phyloP scores from a whole-genome alignment of 2,888 invertebrate genomes.

The Thysanoteuthis rhombus region DNA sequence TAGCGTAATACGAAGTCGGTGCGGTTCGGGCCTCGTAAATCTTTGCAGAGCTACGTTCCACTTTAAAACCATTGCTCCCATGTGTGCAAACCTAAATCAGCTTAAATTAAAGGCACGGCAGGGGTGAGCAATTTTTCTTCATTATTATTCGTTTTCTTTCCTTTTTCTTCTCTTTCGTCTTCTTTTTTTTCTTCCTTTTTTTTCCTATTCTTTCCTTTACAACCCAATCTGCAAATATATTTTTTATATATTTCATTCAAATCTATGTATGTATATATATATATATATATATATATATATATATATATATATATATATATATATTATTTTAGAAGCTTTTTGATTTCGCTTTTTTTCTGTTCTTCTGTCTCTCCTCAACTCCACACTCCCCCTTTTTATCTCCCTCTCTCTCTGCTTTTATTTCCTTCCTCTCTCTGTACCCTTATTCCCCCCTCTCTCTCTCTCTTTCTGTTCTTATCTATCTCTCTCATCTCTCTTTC shows the following conservation, averaged over 20 bases:
- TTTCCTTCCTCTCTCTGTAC: too few species aligned
- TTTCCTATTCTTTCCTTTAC: not conserved
- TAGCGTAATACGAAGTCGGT: not conserved
- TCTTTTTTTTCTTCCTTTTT: not conserved
- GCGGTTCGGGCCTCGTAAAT: not conserved
- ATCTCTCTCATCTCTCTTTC: not conserved
- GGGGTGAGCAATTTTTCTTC: not conserved
- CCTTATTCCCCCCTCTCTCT: too few species aligned
- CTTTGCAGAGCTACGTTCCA: not conserved
- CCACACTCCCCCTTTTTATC: not conserved
- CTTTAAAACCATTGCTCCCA: not conserved
- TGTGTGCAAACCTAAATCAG: not conserved
- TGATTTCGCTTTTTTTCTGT: not conserved
- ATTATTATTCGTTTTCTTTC: not conserved
- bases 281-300: too few species aligned
- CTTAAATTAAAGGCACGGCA: not conserved
- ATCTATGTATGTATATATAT: too few species aligned
- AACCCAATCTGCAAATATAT: too few species aligned
- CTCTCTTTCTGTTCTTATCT: too few species aligned
- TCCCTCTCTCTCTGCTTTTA: too few species aligned
- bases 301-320: too few species aligned
- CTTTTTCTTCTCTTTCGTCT: not conserved
- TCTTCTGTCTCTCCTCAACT: not conserved
- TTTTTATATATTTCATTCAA: too few species aligned
- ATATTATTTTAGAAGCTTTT: too few species aligned